Evolutionary conservation across 1,140 invertebrate genomes (phyloP), one percentile per base, ranked within the genome.

Genomic region (Cydia pomonella): DNA sequence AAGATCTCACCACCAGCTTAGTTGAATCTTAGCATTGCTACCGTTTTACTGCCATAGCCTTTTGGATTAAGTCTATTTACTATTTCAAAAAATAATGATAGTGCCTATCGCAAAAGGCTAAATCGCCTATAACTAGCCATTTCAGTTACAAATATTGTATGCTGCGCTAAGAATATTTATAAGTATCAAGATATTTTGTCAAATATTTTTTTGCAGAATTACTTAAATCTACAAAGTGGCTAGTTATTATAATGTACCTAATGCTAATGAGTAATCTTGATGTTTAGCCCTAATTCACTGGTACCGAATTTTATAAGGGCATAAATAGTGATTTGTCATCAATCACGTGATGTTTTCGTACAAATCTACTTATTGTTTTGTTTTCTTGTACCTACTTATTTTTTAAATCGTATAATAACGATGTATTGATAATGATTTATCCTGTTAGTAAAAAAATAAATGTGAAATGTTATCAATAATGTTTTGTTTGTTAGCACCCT

Each of bases 1-100:
- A 83, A 0, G 77, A 75, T 23, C 62, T 27, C 16, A 80, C 82
- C 4, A 64, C 77, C 38, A 80, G 74, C 62, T 79, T 78, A 41
- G 75, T 79, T 12, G 63, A 71, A 1, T 72, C 77, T 0, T 74
- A 74, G 12, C 76, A 72, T 77, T 50, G 47, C n/a, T 50, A 50
- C 47, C 44, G 16, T 16, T 47, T 16, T 16, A 47, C 16, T 53
- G n/a, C 50, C 50, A 7, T 18, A 18, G 16, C 47, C 16, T n/a
- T 50, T 6, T 16, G 16, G 47, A 18, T 59, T 59, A 59, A 59
- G 50, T 7, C 10, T 59, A 59, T 59, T 18, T 53, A n/a, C n/a
- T 3, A 53, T 18, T 50, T 23, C 18, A 0, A 59, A 10, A 59
- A 21, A 23, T 23, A 59, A 12, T 59, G 21, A 10, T 59, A 10